Evolutionary conservation across 1,140 invertebrate species (phyloP), one percentile per base, ranked within the genome.

Genomic region (Pogonomyrmex californicus): DNA sequence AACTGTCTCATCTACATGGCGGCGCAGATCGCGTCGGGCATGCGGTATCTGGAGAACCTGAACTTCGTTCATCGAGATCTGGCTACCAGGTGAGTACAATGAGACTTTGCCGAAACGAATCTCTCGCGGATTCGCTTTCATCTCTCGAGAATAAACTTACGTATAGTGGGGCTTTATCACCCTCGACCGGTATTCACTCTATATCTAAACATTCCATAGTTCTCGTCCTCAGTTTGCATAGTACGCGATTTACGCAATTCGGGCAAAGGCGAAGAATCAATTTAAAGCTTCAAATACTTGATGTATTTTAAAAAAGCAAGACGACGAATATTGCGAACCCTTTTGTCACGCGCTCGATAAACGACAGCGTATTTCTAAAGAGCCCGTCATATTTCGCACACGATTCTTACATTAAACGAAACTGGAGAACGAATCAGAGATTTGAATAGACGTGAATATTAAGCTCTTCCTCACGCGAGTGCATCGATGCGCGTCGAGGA

Each of bases 61-160:
- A 97, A 98, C 94, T 98, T 98, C 91, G 97, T 98, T 60, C 97
- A 98, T 94, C 96, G 97, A 87, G 97, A 98, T 95, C 95, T 98
- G 81, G 97, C 97, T 51, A 97, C 97, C 33, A 97, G 97, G 97
- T 97, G 92, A 94, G 93, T 94, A 87, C 86, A 44, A 77, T 41
- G 38, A 23, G 82, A 91, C 71, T 91, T 90, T 47, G 10, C 51
- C 33, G 36, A 79, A 81, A 90, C 75, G 58, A 78, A 87, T 90
- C 76, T 63, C 82, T 36, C 66, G 60, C 38, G n/a, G 86, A 65
- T 85, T 90, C 60, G 63, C 77, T 68, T 70, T 71, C 76, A 76
- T 87, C 89, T 89, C 88, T 51, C 62, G 89, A 79, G 89, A 76
- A 90, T 87, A 82, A 87, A 86, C 76, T 58, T 44, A 58, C 85